These are phyloP conservation scores for Ceyx margarethae DNA, from an alignment of 2,113 vertebrate genomes.

Conservation along the genomic window DNA sequence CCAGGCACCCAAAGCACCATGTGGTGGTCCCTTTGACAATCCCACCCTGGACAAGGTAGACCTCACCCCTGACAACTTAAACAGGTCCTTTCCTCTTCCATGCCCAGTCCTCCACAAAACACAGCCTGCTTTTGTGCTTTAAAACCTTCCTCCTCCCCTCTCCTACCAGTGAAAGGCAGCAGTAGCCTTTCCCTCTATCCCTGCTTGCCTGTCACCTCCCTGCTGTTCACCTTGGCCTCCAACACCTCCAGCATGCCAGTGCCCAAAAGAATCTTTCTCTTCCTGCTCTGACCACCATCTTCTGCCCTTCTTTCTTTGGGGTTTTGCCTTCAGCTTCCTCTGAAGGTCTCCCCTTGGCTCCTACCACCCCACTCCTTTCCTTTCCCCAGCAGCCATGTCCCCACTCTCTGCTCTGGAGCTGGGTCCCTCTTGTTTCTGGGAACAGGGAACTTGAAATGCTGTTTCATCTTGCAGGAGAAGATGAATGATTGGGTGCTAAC, in stretches of 20 bases:
- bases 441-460: neutral
- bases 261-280: neutral
- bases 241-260: rapidly evolving
- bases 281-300: rapidly evolving
- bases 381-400: neutral
- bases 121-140: neutral
- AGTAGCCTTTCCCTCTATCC: neutral
- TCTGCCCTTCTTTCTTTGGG: neutral
- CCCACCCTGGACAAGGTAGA: neutral
- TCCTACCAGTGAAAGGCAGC: neutral
- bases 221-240: neutral
- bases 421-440: neutral
- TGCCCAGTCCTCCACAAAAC: neutral
- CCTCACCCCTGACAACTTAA: neutral
- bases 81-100: neutral
- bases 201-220: neutral
- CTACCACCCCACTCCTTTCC: neutral
- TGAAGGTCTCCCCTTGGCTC: neutral
- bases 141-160: neutral
- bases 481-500: neutral
- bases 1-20: neutral
- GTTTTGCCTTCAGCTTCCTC: neutral
- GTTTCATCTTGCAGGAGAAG: conserved; percentile 3
- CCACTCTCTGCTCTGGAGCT: neutral
- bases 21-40: neutral